Evolutionary conservation across 2,113 vertebrate species (phyloP), one percentile per base, ranked within the genome.

Genomic region (Polyodon spathula): DNA sequence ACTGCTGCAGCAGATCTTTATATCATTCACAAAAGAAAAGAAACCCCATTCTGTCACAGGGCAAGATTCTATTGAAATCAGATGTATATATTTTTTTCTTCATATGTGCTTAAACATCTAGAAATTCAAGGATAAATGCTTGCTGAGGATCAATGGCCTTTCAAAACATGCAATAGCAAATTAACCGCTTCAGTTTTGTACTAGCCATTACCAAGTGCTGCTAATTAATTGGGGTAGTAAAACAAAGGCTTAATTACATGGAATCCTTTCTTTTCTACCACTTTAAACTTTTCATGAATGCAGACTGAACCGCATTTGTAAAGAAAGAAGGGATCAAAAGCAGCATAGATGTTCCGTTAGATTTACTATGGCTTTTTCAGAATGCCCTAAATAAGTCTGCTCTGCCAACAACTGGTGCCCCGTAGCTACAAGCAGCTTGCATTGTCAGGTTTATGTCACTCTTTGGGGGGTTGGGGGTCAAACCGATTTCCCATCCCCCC

Each of bases 401-500:
- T 64, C 64, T 68, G 63, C 74, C 55, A 67, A 64, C 50, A 55
- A 68, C 66, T 44, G 62, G 56, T 75, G 67, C 56, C 59, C 66
- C 61, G 71, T 63, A 48, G 60, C 43, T 73, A 56, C 63, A 76
- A 76, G 65, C 65, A 73, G n/a, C 67, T 68, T 39, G 16, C 64
- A 38, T 67, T 73, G 70, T 78, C 66, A 77, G 58, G 53, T 70
- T 77, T 62, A 57, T 73, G 69, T 77, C 63, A 66, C 68, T 40
- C 37, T 0, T 1, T 51, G 60, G 48, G n/a, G 37, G 12, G 16
- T 46, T 40, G 10, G 6, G 10, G n/a, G n/a, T 6, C 9, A 6
- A 14, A 52, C 50, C 63, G 27, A 59, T 62, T 74, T 64, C 70
- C 70, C 67, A 78, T 68, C 62, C 74, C 65, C 59, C 65, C 62